phyloP scores from a whole-genome alignment of 2,888 invertebrate species.

The Drosophila atripex region DNA sequence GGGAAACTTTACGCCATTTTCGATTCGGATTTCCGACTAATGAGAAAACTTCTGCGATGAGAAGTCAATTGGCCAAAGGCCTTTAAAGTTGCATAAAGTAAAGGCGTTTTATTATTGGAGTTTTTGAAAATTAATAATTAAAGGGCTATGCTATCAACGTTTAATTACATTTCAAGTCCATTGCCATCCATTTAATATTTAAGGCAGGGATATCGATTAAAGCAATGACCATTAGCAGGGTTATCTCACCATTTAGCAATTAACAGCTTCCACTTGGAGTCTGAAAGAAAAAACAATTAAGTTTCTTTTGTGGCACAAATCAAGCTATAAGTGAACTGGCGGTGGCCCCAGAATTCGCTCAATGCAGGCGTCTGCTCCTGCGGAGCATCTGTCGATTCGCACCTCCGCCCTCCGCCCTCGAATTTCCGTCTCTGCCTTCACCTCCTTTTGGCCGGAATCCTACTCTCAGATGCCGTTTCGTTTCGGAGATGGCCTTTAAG shows the following conservation, averaged over 20 bases:
- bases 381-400: constrained; percentile 23
- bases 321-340: constrained; percentile 8
- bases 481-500: constrained; percentile 19
- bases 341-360: background rate
- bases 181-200: background rate
- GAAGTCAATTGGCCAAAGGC: constrained; percentile 6
- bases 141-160: too few species aligned
- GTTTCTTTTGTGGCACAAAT: constrained; percentile 32
- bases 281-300: constrained; percentile 27
- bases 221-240: constrained; percentile 21
- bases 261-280: constrained; percentile 29
- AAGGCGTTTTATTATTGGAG: background rate
- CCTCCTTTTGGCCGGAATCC: constrained; percentile 1
- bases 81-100: background rate
- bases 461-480: background rate
- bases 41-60: constrained; percentile 4
- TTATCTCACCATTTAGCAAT: constrained; percentile 35
- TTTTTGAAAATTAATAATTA: background rate
- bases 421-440: background rate
- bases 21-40: constrained; percentile 7
- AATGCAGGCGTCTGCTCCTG: constrained; percentile 5
- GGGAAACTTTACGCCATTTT: constrained; percentile 7
- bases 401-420: constrained; percentile 2
- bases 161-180: background rate
- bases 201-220: constrained; percentile 4